Evolutionary conservation across 2,797 vertebrate genomes (phyloP), one percentile per base, ranked within the genome.

Genomic region (Alauda arvensis): DNA sequence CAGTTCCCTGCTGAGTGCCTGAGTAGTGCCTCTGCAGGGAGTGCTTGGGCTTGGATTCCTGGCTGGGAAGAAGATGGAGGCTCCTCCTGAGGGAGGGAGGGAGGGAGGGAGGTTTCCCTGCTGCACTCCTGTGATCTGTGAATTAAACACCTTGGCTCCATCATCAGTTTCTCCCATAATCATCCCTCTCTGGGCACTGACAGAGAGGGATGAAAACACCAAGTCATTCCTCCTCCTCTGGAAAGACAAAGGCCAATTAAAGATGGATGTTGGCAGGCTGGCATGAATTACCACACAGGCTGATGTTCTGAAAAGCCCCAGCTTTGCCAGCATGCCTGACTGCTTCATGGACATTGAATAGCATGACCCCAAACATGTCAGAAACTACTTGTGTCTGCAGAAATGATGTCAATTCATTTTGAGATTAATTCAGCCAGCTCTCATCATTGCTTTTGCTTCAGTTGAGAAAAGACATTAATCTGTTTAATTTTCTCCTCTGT

Each of bases 401-500:
- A 82, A 92, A 88, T 6, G 1, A 52, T 34, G 57, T 83, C 65
- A 74, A 89, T 84, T 77, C 71, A 83, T 90, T 78, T 5, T 39
- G 83, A 33, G 34, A 40, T 43, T 93, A 77, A 46, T 68, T 76
- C 91, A 89, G 81, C 75, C 85, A 89, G 55, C 75, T 90, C 81
- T 81, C 48, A 89, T 81, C 85, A 79, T 51, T 1, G 8, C 37
- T 79, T 89, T 77, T 75, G 34, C 77, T 92, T 75, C 88, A 56
- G 81, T 3, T 84, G 45, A 88, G 81, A 77, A 86, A 93, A 84
- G 75, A 29, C 77, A 86, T 92, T 88, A 65, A 88, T 91, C 83
- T 84, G 46, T 45, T 48, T 88, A 43, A 84, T 93, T 92, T 82
- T 78, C 75, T 78, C 75, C 62, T 59, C 83, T 84, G 33, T 82